Conservation (phyloP, 2,113 vertebrate genomes). For the Sterrhoptilus dennistouni region DNA sequence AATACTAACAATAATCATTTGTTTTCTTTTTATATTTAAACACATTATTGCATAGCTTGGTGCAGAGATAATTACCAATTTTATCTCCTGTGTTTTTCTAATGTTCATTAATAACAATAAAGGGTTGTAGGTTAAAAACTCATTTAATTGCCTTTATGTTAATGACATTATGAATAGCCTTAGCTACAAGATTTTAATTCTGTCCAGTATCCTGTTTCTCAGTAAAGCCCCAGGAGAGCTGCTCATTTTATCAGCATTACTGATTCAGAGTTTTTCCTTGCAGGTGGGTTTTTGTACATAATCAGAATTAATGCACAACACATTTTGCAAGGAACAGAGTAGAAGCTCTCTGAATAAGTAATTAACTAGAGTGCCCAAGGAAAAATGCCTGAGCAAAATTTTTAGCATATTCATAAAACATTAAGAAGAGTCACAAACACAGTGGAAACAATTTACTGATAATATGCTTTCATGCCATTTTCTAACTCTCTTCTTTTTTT, state of each 20-base stretch:
- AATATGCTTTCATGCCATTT: conserved; percentile 76
- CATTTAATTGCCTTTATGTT: conserved; percentile 99
- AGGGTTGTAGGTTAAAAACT: conserved; percentile 99
- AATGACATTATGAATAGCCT: conserved; percentile 98
- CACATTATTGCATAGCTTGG: conserved; percentile 89
- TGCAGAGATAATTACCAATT: conserved; percentile 96
- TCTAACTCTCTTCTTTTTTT: conserved; percentile 43
- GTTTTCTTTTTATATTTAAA: conserved; percentile 96
- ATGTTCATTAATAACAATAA: conserved; percentile 99
- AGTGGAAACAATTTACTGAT: conserved; percentile 80
- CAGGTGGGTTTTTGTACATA: conserved; percentile 90
- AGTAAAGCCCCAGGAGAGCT: conserved; percentile 86
- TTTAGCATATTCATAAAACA: conserved; percentile 85
- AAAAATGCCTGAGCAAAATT: conserved; percentile 76
- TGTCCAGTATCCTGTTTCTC: conserved; percentile 91
- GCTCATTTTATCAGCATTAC: conserved; percentile 96
- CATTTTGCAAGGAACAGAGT: conserved; percentile 89
- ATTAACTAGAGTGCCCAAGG: conserved; percentile 90
- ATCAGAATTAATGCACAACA: conserved; percentile 96
- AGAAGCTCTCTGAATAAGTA: conserved; percentile 87
- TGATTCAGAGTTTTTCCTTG: conserved; percentile 86
- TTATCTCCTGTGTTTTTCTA: conserved; percentile 90
- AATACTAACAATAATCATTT: conserved; percentile 93
- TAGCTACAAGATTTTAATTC: conserved; percentile 92
- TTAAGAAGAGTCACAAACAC: conserved; percentile 80